Evolutionary conservation across 2,797 vertebrate species (phyloP), one percentile per base, ranked within the genome.

Genomic region (Octomys mimax): DNA sequence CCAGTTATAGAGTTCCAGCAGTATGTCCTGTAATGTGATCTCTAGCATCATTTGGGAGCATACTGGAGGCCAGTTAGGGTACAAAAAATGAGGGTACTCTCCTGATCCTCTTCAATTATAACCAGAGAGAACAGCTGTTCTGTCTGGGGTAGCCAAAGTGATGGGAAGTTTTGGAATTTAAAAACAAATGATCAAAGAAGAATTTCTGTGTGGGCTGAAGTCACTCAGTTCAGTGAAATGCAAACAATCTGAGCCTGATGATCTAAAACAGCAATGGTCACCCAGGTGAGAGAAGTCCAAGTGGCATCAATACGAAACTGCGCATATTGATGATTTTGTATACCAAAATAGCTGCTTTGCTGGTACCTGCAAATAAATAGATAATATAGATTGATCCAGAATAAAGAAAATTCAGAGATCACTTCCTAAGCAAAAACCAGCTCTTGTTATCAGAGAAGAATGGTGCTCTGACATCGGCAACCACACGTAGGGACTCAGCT

Each of bases 351-450:
- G 59, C 42, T 95, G 70, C 85, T 88, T 57, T 92, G 19, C 33
- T 85, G 31, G 62, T 92, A 70, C 28, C n/a, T 92, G 39, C 21
- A 93, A 93, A 93, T 92, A 79, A 89, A 85, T 77, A 71, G 18
- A 59, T n/a, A 39, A 81, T 71, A 77, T 8, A 88, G 73, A 94
- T 73, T 57, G 73, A 94, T 14, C 52, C 54, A 92, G 31, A 92
- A 87, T 54, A 54, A 54, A 49, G 26, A 36, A 82, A 88, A 24
- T 24, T 75, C 68, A 86, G 87, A 82, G 78, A 80, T 70, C 66
- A 24, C n/a, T 83, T 95, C 22, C 78, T 88, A 88, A 94, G 54
- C 64, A 93, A 93, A 97, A 97, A 79, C 28, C 61, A 70, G 13
- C 78, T 87, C 83, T 70, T 88, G 33, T 89, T 93, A 92, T 85